These are phyloP conservation scores for Chloroclysta siterata DNA, from an alignment of 2,888 invertebrate species.

Conservation along the genomic window DNA sequence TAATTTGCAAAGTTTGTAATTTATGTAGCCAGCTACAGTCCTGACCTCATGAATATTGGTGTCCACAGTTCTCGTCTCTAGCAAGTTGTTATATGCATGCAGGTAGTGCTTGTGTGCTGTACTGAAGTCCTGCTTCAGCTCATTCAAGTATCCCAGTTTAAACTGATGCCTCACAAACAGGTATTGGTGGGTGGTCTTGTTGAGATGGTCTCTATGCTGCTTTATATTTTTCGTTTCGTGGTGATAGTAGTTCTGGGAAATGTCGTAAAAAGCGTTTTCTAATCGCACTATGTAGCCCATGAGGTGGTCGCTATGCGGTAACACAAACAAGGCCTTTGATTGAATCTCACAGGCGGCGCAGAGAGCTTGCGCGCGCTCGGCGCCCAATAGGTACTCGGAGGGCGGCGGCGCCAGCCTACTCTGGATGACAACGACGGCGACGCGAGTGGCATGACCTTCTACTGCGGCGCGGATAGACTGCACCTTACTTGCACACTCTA, in stretches of 20 bases:
- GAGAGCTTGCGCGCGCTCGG: slow-evolving; percentile 95
- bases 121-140: slow-evolving; percentile 95
- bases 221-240: slow-evolving; percentile 94
- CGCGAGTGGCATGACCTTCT: slow-evolving; percentile 89
- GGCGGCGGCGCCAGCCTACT: slow-evolving; percentile 91
- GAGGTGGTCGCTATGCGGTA: slow-evolving; percentile 96
- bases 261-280: slow-evolving; percentile 97
- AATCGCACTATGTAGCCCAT: slow-evolving; percentile 90
- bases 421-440: slow-evolving; percentile 96
- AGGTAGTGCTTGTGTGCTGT: slow-evolving; percentile 94
- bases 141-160: slow-evolving; percentile 97
- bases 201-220: slow-evolving; percentile 94
- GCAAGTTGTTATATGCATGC: slow-evolving; percentile 95
- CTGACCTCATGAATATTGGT: slow-evolving; percentile 97
- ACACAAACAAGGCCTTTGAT: slow-evolving; percentile 95
- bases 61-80: slow-evolving; percentile 95
- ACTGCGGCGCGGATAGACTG: slow-evolving; percentile 91
- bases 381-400: slow-evolving; percentile 93
- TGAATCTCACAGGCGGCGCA: slow-evolving; percentile 96
- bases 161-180: slow-evolving; percentile 98
- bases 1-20: slow-evolving; percentile 96
- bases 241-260: slow-evolving; percentile 96
- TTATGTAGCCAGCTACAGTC: slow-evolving; percentile 97
- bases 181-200: slow-evolving; percentile 95
- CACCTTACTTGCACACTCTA: slow-evolving; percentile 96